A percentile compares a stretch with the other conserved stretches of the same genome.
Conservation (phyloP, 2,113 vertebrate genomes). For the Fulica atra region DNA sequence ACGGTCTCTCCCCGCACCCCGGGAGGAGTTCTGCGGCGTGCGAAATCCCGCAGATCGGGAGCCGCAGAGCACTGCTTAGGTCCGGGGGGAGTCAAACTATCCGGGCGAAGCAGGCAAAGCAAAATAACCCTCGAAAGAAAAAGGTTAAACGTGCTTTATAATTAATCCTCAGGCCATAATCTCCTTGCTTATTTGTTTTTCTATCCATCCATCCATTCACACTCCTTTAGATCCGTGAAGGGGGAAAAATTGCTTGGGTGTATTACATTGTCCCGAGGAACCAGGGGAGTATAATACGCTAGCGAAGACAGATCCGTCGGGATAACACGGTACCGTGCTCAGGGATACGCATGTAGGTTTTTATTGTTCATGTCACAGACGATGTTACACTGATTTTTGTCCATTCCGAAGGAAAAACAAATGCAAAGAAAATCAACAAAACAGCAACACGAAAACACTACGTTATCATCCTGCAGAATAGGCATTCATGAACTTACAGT, state of each 20-base stretch:
- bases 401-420: background rate
- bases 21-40: background rate
- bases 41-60: background rate
- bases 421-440: background rate
- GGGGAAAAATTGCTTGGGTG: background rate
- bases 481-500: background rate
- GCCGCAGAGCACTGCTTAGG: background rate
- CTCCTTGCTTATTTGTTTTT: conserved; percentile 44
- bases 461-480: background rate
- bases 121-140: conserved; percentile 6
- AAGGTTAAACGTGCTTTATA: conserved; percentile 1
- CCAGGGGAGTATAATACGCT: background rate
- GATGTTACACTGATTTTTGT: background rate
- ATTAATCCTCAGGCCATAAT: conserved; percentile 43
- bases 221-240: conserved; percentile 38
- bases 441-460: background rate
- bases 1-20: background rate
- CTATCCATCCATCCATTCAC: conserved; percentile 43
- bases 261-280: conserved; percentile 16
- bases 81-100: background rate
- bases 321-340: background rate
- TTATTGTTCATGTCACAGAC: background rate
- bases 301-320: conserved; percentile 47
- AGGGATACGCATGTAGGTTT: background rate
- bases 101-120: background rate